Conservation (phyloP, 2,888 invertebrate genomes). For the Rhodophaea formosa region DNA sequence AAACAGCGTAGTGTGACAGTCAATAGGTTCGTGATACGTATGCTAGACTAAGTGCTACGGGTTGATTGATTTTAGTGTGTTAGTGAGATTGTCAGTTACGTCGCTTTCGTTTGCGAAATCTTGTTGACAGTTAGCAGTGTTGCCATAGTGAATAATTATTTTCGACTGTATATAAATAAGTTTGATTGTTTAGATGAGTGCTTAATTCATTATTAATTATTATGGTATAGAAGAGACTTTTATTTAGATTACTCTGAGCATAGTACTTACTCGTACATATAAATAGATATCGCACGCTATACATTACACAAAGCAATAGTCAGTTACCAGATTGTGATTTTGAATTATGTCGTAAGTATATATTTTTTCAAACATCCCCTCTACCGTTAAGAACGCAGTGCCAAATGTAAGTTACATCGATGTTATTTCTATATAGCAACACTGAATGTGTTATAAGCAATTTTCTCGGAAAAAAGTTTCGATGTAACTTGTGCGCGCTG, state of each 20-base stretch:
- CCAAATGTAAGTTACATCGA: conserved; percentile 24
- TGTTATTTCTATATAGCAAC: conserved; percentile 20
- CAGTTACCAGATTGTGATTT: conserved; percentile 75
- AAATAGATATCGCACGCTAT: conserved; percentile 59
- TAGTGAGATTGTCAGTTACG: conserved; percentile 62
- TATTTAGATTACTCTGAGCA: conserved; percentile 46
- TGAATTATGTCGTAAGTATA: conserved; percentile 51
- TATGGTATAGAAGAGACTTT: conserved; percentile 37
- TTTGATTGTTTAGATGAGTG: conserved; percentile 73
- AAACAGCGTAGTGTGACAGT: conserved; percentile 13
- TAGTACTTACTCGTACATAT: conserved; percentile 45
- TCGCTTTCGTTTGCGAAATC: conserved; percentile 68
- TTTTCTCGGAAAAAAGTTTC: conserved; percentile 25
- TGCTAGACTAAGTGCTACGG: conserved; percentile 48
- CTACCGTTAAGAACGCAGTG: conserved; percentile 27
- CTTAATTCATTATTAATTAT: conserved; percentile 52
- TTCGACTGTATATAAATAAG: conserved; percentile 76
- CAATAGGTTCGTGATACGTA: conserved; percentile 35
- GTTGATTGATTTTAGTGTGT: conserved; percentile 62
- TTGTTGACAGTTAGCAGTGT: conserved; percentile 78
- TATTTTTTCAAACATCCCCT: conserved; percentile 66
- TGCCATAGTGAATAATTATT: conserved; percentile 78
- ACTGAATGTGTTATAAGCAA: conserved; percentile 5
- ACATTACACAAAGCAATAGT: conserved; percentile 61
- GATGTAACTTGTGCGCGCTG: conserved; percentile 39